phyloP scores from a whole-genome alignment of 2,113 vertebrate genomes.

The Nanorana parkeri region DNA sequence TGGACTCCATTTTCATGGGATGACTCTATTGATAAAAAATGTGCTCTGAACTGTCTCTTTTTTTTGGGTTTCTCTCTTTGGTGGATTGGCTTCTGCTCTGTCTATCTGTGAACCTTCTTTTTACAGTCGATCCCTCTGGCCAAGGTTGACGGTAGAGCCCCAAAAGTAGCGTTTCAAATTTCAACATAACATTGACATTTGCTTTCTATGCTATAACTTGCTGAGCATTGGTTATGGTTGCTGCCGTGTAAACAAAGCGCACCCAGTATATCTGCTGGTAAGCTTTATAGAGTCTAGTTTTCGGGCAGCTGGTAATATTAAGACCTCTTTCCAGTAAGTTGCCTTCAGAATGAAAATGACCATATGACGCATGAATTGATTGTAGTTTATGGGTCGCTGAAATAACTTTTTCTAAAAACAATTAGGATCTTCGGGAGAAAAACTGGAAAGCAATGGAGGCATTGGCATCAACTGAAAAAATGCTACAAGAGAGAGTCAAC shows the following conservation, averaged over 20 bases:
- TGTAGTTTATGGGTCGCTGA: slow-evolving; percentile 88
- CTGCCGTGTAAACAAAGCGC: background rate
- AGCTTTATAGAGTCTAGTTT: background rate
- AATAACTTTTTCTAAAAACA: slow-evolving; percentile 97
- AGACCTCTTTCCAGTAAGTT: slow-evolving; percentile 71
- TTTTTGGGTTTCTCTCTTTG: slow-evolving; percentile 59
- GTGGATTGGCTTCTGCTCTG: slow-evolving; percentile 69
- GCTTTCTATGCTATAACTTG: too few species aligned
- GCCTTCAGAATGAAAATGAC: slow-evolving; percentile 73
- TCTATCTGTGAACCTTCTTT: slow-evolving; percentile 68
- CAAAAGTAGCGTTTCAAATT: slow-evolving; percentile 59
- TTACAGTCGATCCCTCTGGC: slow-evolving; percentile 62
- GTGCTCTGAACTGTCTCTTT: background rate
- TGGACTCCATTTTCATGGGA: too few species aligned
- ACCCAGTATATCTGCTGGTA: background rate
- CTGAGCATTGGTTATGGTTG: too few species aligned
- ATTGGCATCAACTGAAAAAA: slow-evolving; percentile 99
- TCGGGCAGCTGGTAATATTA: background rate
- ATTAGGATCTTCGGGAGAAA: slow-evolving; percentile 99
- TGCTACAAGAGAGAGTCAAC: slow-evolving; percentile 98
- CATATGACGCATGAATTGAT: slow-evolving; percentile 66
- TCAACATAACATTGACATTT: background rate
- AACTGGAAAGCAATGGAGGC: slow-evolving; percentile 99
- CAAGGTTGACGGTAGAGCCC: background rate
- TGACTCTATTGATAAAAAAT: background rate